Base-by-base conservation (phyloP, 2,888 invertebrate species). In the Steinernema hermaphroditum region DNA sequence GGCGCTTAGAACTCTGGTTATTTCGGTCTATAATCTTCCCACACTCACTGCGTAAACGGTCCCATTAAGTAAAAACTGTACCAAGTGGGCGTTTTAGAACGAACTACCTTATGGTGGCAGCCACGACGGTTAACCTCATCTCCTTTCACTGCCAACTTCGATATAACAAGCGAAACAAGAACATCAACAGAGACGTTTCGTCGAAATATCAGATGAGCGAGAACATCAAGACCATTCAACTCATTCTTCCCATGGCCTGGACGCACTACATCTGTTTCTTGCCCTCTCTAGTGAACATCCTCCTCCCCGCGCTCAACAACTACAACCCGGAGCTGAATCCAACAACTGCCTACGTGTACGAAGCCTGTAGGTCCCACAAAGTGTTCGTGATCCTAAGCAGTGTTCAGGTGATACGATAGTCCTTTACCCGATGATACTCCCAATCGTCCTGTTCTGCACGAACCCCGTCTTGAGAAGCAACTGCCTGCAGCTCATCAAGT, bases 261-360 rank as follows among this genome's bases (percentile, higher is more conserved):
- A 62, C 62, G 24, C 62, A 62, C n/a, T 62, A 62, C 32, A 62
- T 62, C 32, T 62, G 62, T 32, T 62, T 62, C 62, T 32, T 62
- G 12, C 62, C 62, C 62, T 62, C 62, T 12, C 29, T 62, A 2
- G 34, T 62, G 32, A 62, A 62, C 34, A 62, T 62, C 32, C 62
- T 62, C 32, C 16, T 62, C 1, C 62, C 62, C 16, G 34, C 62
- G 16, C 62, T 62, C 32, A 62, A 62, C 29, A 34, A 34, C 62
- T 62, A 62, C 32, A 29, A 34, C 2, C 27, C 62, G 8, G 29
- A 62, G 62, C 62, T 62, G 16, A 62, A 62, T 32, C 22, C 27
- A 1, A 29, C 29, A 6, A 62, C 62, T 8, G 62, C 62, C 1
- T 27, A 29, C n/a, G 29, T 62, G 2, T 62, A 62, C n/a, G 62